These are phyloP conservation scores for Spondyliosoma cantharus DNA, from an alignment of 2,797 vertebrate genomes.

Conservation along the genomic window DNA sequence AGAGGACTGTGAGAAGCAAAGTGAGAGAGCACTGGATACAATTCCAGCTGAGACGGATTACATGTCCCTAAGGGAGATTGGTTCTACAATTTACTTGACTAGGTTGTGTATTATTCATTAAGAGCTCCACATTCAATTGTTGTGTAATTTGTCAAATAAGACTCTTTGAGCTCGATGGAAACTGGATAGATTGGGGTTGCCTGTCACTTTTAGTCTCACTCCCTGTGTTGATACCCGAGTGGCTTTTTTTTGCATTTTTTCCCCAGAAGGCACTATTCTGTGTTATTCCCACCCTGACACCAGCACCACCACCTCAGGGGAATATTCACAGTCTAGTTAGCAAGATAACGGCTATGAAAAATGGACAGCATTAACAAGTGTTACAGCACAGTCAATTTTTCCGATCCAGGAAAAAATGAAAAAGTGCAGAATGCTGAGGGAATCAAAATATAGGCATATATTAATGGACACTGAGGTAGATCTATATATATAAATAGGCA, in stretches of 20 bases:
- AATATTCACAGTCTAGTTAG: slow-evolving; percentile 74
- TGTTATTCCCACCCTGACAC: slow-evolving; percentile 54
- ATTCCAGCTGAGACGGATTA: slow-evolving; percentile 63
- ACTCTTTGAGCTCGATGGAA: slow-evolving; percentile 62
- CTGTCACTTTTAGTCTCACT: slow-evolving; percentile 64
- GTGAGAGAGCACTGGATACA: slow-evolving; percentile 56
- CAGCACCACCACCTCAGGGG: slow-evolving; percentile 45
- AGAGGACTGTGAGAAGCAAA: slow-evolving; percentile 50
- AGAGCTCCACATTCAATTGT: slow-evolving; percentile 63
- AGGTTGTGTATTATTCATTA: slow-evolving; percentile 74
- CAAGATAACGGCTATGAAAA: slow-evolving; percentile 76
- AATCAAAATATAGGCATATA: slow-evolving; percentile 76
- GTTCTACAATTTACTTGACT: slow-evolving; percentile 60
- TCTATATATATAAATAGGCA: slow-evolving; percentile 69
- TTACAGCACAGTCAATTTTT: slow-evolving; percentile 71
- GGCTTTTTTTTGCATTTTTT: slow-evolving; percentile 11
- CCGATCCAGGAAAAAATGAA: slow-evolving; percentile 51
- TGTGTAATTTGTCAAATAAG: slow-evolving; percentile 70
- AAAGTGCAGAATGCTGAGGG: slow-evolving; percentile 68
- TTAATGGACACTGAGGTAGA: slow-evolving; percentile 67
- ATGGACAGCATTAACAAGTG: slow-evolving; percentile 74
- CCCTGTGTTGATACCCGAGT: slow-evolving; percentile 35
- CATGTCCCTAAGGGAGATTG: slow-evolving; percentile 63
- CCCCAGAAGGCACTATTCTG: slow-evolving; percentile 42
- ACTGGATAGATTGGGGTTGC: slow-evolving; percentile 70